Evolutionary conservation across 2,113 vertebrate genomes (phyloP).

Genomic region (Ciconia boyciana): DNA sequence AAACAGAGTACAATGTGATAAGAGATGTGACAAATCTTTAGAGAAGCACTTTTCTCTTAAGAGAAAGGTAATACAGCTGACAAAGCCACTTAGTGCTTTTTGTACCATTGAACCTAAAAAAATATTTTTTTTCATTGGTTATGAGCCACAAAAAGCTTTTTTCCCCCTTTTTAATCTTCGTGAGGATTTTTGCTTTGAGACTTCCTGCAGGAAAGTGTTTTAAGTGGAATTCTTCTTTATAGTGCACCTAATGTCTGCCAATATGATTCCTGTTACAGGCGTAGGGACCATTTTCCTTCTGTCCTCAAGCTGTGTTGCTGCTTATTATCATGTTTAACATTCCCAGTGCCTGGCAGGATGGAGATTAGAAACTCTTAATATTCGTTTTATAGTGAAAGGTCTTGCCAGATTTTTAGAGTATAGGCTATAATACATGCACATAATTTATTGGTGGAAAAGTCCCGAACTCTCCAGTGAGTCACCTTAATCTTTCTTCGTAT

Average conservation of each 20-base stretch:
- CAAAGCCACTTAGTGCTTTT: constrained; percentile 27
- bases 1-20: background rate
- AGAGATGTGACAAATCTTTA: constrained; percentile 11
- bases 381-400: constrained; percentile 48
- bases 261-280: constrained; percentile 30
- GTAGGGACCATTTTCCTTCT: constrained; percentile 35
- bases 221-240: constrained; percentile 43
- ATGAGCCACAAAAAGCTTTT: background rate
- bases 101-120: background rate
- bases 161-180: background rate
- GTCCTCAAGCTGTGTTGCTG: constrained; percentile 60
- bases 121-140: background rate
- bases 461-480: constrained; percentile 43
- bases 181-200: constrained; percentile 38
- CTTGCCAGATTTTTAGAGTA: constrained; percentile 29
- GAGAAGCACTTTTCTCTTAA: constrained; percentile 18
- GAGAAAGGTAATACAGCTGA: background rate
- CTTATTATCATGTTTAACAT: constrained; percentile 60
- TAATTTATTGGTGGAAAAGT: constrained; percentile 49
- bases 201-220: constrained; percentile 34
- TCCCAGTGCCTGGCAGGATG: constrained; percentile 34
- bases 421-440: constrained; percentile 31
- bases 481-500: constrained; percentile 43
- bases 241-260: constrained; percentile 29
- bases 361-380: constrained; percentile 61